Conservation (phyloP, 2,113 vertebrate species). For the Nycticebus coucang region DNA sequence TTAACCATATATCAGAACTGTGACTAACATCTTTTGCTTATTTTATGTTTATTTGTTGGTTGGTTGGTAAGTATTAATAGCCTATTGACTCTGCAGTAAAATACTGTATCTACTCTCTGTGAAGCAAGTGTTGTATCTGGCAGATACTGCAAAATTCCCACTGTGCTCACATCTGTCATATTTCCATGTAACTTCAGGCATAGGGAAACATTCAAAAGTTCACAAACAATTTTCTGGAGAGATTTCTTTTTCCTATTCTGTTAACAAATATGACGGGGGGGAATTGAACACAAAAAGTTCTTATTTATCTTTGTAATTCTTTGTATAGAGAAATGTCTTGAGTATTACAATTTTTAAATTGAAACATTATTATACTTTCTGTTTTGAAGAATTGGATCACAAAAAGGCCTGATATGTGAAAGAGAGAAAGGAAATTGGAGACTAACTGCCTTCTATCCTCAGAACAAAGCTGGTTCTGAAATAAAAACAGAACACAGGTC, state of each 20-base stretch:
- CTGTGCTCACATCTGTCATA: slow-evolving; percentile 59
- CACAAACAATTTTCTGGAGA: background rate
- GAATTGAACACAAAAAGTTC: slow-evolving; percentile 13
- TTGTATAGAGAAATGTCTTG: slow-evolving; percentile 29
- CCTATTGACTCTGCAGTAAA: background rate
- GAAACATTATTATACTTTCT: background rate
- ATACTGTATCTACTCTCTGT: background rate
- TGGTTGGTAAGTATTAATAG: background rate
- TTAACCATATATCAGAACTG: background rate
- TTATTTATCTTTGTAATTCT: background rate
- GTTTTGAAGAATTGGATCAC: background rate
- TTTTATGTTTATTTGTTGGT: background rate
- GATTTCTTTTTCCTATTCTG: background rate
- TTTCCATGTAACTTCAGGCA: background rate
- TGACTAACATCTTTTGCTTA: background rate
- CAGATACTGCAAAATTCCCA: background rate
- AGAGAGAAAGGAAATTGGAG: background rate
- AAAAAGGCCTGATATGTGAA: background rate
- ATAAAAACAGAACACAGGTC: background rate
- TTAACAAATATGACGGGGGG: slow-evolving; percentile 26
- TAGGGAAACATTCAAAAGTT: background rate
- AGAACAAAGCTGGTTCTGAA: background rate
- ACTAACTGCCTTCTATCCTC: background rate
- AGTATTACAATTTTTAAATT: background rate
- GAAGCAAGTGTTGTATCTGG: background rate